These are phyloP conservation scores for Stenoptilia bipunctidactyla DNA, from an alignment of 2,888 invertebrate species.

Conservation along the genomic window DNA sequence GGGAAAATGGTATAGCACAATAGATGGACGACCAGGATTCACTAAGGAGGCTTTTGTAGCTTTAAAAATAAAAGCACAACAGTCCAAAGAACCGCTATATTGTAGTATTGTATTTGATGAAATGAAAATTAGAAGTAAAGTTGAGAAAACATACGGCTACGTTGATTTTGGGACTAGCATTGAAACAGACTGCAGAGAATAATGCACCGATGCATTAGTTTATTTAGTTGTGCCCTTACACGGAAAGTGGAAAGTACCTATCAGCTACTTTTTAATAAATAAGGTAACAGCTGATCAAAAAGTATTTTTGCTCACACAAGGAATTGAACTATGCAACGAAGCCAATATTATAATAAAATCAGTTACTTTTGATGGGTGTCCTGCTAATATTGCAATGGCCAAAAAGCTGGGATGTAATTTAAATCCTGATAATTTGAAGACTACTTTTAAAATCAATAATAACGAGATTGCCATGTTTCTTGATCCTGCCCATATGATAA, in stretches of 20 bases:
- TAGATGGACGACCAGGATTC: too few relatives aligned
- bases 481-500: constrained; percentile 14
- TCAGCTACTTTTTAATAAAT: too few relatives aligned
- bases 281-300: neutral
- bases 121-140: too few relatives aligned
- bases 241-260: neutral
- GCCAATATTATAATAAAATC: neutral
- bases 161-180: too few relatives aligned
- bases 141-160: too few relatives aligned
- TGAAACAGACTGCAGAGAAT: neutral
- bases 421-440: neutral
- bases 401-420: too few relatives aligned
- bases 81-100: too few relatives aligned
- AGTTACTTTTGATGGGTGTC: neutral
- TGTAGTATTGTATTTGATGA: too few relatives aligned
- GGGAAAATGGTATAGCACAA: too few relatives aligned
- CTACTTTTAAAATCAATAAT: neutral
- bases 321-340: neutral
- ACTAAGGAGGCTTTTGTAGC: too few relatives aligned
- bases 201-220: neutral
- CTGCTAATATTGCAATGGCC: too few relatives aligned
- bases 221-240: neutral
- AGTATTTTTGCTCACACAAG: neutral
- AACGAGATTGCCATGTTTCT: constrained; percentile 6
- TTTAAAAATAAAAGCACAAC: too few relatives aligned